Percentiles rank a stretch among this genome's conserved stretches.
Conservation (phyloP, 2,888 invertebrate genomes). For the Stenodera caucasica region DNA sequence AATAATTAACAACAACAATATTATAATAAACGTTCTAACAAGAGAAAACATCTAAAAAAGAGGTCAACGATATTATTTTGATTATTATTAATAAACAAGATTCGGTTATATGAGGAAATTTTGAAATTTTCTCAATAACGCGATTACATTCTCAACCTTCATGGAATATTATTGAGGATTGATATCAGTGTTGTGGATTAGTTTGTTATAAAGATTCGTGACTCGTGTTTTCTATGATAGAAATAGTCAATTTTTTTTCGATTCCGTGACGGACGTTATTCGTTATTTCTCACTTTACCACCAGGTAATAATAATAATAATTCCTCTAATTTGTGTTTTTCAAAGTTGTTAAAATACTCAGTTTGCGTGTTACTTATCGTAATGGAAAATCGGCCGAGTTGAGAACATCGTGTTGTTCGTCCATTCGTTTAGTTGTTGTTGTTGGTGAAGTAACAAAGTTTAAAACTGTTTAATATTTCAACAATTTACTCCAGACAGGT, state of each 20-base stretch:
- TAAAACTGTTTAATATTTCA: no score
- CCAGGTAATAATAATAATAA: no score
- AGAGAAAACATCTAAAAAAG: background rate
- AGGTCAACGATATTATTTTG: no score
- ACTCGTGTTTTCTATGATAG: no score
- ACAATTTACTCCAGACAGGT: no score
- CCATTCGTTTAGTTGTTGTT: background rate
- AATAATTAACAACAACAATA: background rate
- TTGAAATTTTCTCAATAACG: no score
- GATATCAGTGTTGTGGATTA: background rate
- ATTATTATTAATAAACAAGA: no score
- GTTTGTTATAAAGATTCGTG: background rate
- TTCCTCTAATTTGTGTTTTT: background rate
- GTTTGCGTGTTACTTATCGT: slow-evolving; percentile 8
- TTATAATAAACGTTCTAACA: background rate
- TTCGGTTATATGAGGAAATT: no score
- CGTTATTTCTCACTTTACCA: no score
- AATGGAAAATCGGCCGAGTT: slow-evolving; percentile 7
- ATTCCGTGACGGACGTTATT: background rate
- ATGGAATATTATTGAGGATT: background rate
- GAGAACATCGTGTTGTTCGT: background rate
- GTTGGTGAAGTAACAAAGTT: background rate
- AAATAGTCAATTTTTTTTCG: no score
- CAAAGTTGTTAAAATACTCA: background rate
- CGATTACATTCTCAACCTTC: no score